A percentile compares a stretch with the other conserved stretches of the same genome.
Evolutionary conservation across 2,888 invertebrate genomes (phyloP).

Genomic region (Plagodis pulveraria): DNA sequence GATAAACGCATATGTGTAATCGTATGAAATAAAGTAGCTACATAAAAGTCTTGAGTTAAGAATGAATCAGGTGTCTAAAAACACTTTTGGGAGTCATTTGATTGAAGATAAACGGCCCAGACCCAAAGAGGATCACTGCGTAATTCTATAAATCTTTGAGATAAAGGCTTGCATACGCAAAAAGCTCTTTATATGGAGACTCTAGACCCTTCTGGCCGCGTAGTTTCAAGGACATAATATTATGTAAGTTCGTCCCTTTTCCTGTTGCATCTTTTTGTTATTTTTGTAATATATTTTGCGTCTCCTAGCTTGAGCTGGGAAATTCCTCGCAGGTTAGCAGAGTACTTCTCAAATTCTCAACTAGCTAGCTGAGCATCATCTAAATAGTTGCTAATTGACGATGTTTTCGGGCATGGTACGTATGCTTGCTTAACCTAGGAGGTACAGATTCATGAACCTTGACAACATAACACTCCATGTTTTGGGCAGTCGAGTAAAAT

Average conservation of each 20-base stretch:
- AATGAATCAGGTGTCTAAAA: conserved; percentile 28
- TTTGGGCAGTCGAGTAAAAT: too few relatives aligned
- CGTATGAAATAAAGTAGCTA: conserved; percentile 17
- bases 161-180: conserved; percentile 28
- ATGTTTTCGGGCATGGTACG: too few relatives aligned
- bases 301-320: background rate
- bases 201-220: background rate
- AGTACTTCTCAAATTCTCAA: too few relatives aligned
- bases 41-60: conserved; percentile 18
- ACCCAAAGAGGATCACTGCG: conserved; percentile 15
- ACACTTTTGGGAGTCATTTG: conserved; percentile 29
- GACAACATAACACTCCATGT: too few relatives aligned
- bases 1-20: background rate
- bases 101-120: conserved; percentile 25
- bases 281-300: background rate
- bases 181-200: conserved; percentile 8
- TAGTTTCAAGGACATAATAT: background rate
- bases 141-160: conserved; percentile 24
- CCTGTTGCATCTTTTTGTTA: background rate
- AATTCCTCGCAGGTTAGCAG: too few relatives aligned
- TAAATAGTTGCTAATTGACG: too few relatives aligned
- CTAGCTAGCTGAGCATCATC: too few relatives aligned
- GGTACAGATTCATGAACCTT: too few relatives aligned
- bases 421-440: too few relatives aligned
- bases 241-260: background rate